Percentiles rank a stretch among this genome's conserved stretches.
Evolutionary conservation across 2,113 vertebrate genomes (phyloP).

Genomic region (Chaetodon auriga): DNA sequence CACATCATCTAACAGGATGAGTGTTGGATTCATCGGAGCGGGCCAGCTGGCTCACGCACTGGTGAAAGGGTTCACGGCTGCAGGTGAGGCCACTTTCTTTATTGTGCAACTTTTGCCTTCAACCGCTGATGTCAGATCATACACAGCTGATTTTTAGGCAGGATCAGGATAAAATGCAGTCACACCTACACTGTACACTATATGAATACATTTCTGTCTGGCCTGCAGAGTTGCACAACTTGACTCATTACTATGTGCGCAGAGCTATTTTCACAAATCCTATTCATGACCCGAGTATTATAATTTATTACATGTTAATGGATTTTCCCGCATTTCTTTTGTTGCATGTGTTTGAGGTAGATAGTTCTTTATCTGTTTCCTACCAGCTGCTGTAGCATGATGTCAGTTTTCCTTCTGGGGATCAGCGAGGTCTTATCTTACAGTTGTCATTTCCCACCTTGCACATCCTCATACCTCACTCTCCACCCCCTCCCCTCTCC

Average conservation of each 20-base stretch:
- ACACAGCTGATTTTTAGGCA: not conserved
- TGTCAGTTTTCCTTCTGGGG: no score
- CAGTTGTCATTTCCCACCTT: not conserved
- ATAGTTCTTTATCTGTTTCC: not conserved
- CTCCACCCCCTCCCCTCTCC: constrained; percentile 15
- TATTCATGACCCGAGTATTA: no score
- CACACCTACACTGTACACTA: not conserved
- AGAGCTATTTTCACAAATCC: not conserved
- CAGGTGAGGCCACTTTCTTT: constrained; percentile 81
- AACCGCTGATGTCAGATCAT: not conserved
- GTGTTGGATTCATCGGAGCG: constrained; percentile 94
- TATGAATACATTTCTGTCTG: not conserved
- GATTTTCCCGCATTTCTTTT: not conserved
- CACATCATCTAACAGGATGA: constrained; percentile 83
- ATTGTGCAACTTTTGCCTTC: not conserved
- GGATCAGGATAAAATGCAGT: no score
- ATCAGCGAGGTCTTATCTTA: not conserved
- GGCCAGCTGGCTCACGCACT: constrained; percentile 93
- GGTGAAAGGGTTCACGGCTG: constrained; percentile 90
- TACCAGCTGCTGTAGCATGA: not conserved
- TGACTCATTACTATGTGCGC: not conserved
- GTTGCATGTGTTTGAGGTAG: not conserved
- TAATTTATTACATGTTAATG: not conserved
- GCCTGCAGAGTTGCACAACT: not conserved
- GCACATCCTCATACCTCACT: not conserved